Percentiles rank a stretch among this genome's conserved stretches.
Evolutionary conservation across 2,888 invertebrate species (phyloP).

Genomic region (Ichneumoninae sp.): DNA sequence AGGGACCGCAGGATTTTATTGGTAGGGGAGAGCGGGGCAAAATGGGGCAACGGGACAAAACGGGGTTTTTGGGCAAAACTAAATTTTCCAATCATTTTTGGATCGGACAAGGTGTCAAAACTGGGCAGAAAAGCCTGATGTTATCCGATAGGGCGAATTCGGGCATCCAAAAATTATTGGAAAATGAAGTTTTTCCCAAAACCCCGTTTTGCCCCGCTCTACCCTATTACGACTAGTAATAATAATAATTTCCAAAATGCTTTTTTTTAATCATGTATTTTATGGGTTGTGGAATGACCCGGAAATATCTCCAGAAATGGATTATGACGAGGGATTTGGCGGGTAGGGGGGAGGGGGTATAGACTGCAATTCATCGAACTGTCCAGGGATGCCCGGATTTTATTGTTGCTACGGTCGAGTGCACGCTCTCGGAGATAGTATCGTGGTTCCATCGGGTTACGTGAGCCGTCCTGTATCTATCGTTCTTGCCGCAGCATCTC

Average conservation of each 20-base stretch:
- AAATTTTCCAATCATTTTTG: no score
- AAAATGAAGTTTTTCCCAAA: no score
- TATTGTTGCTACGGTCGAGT: constrained; percentile 16
- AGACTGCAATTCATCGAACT: constrained; percentile 14
- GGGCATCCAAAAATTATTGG: no score
- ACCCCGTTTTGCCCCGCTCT: no score
- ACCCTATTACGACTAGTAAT: not conserved
- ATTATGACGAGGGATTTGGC: not conserved
- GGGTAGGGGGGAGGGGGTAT: not conserved
- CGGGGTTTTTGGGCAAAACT: no score
- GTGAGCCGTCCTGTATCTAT: constrained; percentile 38
- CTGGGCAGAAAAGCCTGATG: no score
- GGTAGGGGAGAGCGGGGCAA: no score
- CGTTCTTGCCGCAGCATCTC: constrained; percentile 11
- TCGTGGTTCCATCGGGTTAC: constrained; percentile 47
- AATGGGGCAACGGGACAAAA: no score
- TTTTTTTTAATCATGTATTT: not conserved
- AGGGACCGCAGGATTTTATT: constrained; percentile 17
- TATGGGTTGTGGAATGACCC: not conserved
- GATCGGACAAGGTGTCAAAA: no score
- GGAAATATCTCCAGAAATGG: not conserved
- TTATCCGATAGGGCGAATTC: no score
- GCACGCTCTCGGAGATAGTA: constrained; percentile 6
- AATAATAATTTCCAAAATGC: not conserved
- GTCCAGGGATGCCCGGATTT: constrained; percentile 7